Conservation (phyloP, 2,888 invertebrate species). For the Athripsodes cinereus region DNA sequence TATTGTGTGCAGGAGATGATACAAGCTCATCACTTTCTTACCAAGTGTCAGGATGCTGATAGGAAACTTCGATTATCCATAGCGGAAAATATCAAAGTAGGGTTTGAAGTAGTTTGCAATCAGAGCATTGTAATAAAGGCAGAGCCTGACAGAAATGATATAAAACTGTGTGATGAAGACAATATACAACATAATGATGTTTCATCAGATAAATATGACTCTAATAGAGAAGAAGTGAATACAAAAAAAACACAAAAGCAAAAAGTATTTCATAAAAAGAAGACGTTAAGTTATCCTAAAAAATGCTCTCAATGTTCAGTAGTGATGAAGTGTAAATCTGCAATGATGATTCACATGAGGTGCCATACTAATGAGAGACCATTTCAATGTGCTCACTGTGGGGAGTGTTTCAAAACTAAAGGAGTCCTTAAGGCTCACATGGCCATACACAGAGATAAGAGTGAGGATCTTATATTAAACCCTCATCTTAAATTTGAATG, state of each 20-base stretch:
- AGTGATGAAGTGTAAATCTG: not conserved
- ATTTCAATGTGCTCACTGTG: constrained; percentile 23
- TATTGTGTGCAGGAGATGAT: constrained; percentile 12
- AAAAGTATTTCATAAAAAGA: no score
- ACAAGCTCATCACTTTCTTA: constrained; percentile 13
- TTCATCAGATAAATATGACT: no score
- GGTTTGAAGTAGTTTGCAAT: not conserved
- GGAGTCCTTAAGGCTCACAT: constrained; percentile 28
- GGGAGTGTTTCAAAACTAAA: constrained; percentile 24
- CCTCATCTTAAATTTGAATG: constrained; percentile 14
- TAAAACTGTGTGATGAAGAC: not conserved
- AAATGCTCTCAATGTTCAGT: not conserved
- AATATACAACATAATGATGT: not conserved
- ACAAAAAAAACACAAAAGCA: no score
- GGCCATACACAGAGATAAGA: constrained; percentile 32
- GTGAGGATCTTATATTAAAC: constrained; percentile 23
- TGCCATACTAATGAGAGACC: constrained; percentile 27
- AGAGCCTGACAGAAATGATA: not conserved
- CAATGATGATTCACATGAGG: constrained; percentile 13
- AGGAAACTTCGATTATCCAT: not conserved
- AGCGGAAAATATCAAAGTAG: not conserved
- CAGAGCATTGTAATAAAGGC: not conserved
- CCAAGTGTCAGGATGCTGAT: constrained; percentile 17
- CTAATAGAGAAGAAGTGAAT: no score
- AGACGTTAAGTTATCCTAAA: no score